These are phyloP conservation scores for Heterochromis multidens DNA, from an alignment of 2,113 vertebrate genomes.

Conservation along the genomic window DNA sequence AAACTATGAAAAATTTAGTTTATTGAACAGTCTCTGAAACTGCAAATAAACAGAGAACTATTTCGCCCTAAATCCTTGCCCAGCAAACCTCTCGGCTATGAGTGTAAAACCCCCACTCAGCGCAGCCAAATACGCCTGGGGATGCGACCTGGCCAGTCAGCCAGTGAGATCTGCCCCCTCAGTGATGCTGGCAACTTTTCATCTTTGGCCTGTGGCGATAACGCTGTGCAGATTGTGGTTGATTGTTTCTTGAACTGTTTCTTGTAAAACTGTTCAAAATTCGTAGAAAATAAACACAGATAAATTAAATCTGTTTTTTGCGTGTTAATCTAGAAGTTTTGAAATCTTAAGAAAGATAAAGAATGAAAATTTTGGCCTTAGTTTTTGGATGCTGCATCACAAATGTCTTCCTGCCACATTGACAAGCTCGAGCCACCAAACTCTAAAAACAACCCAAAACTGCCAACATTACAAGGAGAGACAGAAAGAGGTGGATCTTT, in stretches of 20 bases:
- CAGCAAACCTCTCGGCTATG: neutral
- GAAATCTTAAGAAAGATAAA: neutral
- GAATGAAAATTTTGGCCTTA: neutral
- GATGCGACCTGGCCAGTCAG: neutral
- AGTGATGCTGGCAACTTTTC: neutral
- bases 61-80: neutral
- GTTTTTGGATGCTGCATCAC: neutral
- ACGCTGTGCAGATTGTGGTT: neutral
- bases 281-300: neutral
- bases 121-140: neutral
- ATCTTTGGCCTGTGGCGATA: neutral
- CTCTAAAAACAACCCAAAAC: neutral
- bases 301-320: neutral
- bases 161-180: neutral
- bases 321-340: neutral
- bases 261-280: neutral
- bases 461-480: neutral
- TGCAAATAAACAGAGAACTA: neutral
- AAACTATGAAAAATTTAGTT: neutral
- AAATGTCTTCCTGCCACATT: neutral
- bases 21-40: neutral
- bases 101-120: neutral
- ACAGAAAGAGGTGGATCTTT: neutral
- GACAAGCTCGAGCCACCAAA: neutral
- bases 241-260: neutral